Conservation (phyloP, 2,113 vertebrate species). For the Lontra canadensis region DNA sequence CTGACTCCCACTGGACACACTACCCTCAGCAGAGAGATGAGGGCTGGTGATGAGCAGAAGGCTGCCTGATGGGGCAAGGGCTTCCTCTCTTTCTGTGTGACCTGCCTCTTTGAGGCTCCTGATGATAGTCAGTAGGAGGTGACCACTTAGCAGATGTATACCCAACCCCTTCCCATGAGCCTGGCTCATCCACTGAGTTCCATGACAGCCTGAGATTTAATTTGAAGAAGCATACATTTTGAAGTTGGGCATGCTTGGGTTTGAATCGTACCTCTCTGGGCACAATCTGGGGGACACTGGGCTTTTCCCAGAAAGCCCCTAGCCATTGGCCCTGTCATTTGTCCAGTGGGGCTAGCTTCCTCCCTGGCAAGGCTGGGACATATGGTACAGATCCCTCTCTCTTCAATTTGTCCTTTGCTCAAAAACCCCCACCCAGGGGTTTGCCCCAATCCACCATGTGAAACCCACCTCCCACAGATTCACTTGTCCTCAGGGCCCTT, state of each 20-base stretch:
- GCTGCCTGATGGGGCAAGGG: rapidly evolving
- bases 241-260: neutral
- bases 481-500: neutral
- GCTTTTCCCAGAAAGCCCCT: neutral
- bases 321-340: neutral
- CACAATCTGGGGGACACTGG: neutral
- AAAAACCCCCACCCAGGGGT: neutral
- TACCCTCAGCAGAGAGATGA: neutral
- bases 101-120: neutral
- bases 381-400: neutral
- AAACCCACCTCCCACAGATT: neutral
- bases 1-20: neutral
- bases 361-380: neutral
- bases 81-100: neutral
- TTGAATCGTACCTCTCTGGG: neutral
- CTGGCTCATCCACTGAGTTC: neutral
- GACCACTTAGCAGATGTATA: neutral
- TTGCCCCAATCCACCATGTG: neutral
- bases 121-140: neutral
- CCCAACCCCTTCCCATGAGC: neutral
- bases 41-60: neutral
- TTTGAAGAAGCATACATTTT: neutral
- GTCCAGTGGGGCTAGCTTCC: neutral
- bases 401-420: neutral
- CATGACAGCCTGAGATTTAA: rapidly evolving